Conservation (phyloP, 1,140 invertebrate species). For the Drosophila malerkotliana region DNA sequence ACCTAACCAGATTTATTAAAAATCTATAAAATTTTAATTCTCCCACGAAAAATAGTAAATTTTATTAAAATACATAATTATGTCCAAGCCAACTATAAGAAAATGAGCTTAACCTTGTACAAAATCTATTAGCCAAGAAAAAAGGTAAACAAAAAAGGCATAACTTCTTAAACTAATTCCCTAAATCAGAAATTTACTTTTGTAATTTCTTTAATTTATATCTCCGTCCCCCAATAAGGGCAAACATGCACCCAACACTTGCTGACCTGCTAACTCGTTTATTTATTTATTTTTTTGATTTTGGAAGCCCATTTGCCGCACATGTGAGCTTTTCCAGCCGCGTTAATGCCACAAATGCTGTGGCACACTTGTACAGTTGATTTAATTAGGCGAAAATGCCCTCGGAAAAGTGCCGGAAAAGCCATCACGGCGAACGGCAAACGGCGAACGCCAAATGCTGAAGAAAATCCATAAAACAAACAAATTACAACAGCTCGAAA, state of each 20-base stretch:
- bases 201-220: background rate
- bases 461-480: constrained; percentile 75
- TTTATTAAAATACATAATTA: too few species aligned
- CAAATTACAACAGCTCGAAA: constrained; percentile 69
- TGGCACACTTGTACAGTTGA: constrained; percentile 40
- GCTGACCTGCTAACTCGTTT: constrained; percentile 33
- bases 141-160: too few species aligned
- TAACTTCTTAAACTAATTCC: too few species aligned
- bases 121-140: too few species aligned
- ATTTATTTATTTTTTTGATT: constrained; percentile 14
- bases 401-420: constrained; percentile 35
- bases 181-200: background rate
- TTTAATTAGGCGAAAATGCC: constrained; percentile 75
- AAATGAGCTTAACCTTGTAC: too few species aligned
- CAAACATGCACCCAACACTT: constrained; percentile 7
- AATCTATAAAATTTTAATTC: too few species aligned
- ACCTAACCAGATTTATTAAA: too few species aligned
- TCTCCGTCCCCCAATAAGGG: background rate
- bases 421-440: background rate
- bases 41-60: too few species aligned
- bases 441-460: background rate
- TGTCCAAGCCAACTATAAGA: too few species aligned
- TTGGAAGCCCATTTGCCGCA: constrained; percentile 24
- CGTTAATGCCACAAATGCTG: constrained; percentile 2
- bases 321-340: constrained; percentile 36